phyloP scores from a whole-genome alignment of 2,888 invertebrate genomes.

The Ernsta delagoae region DNA sequence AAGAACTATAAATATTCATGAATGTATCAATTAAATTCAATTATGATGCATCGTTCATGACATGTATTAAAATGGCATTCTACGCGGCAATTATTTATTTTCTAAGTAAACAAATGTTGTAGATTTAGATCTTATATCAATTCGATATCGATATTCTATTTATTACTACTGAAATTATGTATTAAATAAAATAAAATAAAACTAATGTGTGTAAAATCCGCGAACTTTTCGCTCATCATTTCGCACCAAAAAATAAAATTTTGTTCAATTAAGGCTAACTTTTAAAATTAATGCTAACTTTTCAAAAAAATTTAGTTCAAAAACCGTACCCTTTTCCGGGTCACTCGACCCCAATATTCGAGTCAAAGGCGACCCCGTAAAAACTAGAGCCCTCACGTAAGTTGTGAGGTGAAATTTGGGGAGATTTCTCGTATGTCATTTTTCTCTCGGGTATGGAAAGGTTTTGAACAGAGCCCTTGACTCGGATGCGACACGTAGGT shows the following conservation, averaged over 20 bases:
- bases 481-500: slow-evolving; percentile 11
- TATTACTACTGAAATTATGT: too few species aligned
- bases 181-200: too few species aligned
- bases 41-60: slow-evolving; percentile 38
- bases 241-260: neutral
- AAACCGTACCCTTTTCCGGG: slow-evolving; percentile 1
- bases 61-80: slow-evolving; percentile 19
- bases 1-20: slow-evolving; percentile 55
- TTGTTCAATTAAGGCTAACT: neutral
- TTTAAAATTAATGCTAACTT: neutral
- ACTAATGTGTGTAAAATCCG: too few species aligned
- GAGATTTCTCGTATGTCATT: slow-evolving; percentile 16
- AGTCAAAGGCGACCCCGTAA: slow-evolving; percentile 25
- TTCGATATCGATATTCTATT: too few species aligned
- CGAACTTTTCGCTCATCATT: too few species aligned
- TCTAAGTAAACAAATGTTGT: neutral
- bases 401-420: slow-evolving; percentile 20
- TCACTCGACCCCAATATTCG: slow-evolving; percentile 18
- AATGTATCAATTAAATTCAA: slow-evolving; percentile 45
- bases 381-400: slow-evolving; percentile 23
- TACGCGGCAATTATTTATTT: neutral
- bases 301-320: slow-evolving; percentile 1
- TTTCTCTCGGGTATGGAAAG: slow-evolving; percentile 3
- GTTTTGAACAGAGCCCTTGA: slow-evolving; percentile 13
- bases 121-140: too few species aligned